These are phyloP conservation scores for Teleiodes luculella DNA, from an alignment of 2,888 invertebrate genomes.

Conservation along the genomic window DNA sequence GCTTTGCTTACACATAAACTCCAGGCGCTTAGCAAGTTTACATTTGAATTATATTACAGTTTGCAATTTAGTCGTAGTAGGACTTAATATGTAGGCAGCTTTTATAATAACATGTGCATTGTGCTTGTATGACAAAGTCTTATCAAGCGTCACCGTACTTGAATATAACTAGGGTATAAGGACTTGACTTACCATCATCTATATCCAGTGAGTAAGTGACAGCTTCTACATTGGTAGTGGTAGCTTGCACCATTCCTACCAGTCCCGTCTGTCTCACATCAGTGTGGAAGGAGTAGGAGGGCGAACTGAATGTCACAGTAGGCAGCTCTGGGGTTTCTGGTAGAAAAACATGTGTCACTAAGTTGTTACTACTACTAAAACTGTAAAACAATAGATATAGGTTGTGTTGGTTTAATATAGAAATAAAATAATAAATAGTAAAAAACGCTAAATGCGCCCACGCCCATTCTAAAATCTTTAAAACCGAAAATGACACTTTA, in stretches of 20 bases:
- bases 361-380: background rate
- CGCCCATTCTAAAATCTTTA: too few species aligned
- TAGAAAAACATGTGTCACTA: background rate
- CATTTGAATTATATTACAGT: background rate
- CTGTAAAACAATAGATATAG: too few species aligned
- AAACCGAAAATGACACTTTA: too few species aligned
- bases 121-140: too few species aligned
- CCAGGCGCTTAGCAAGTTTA: background rate
- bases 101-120: too few species aligned
- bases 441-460: too few species aligned
- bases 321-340: constrained; percentile 39
- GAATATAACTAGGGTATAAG: too few species aligned
- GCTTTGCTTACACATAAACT: background rate
- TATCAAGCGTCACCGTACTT: too few species aligned
- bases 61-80: too few species aligned
- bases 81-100: too few species aligned
- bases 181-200: constrained; percentile 48
- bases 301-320: constrained; percentile 45
- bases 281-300: constrained; percentile 47
- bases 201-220: constrained; percentile 47
- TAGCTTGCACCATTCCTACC: constrained; percentile 51
- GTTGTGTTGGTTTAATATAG: too few species aligned
- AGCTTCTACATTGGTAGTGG: constrained; percentile 52
- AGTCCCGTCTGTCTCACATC: constrained; percentile 45
- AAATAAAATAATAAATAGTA: too few species aligned